Conservation (phyloP, 2,797 vertebrate species). For the Oreochromis grahami region DNA sequence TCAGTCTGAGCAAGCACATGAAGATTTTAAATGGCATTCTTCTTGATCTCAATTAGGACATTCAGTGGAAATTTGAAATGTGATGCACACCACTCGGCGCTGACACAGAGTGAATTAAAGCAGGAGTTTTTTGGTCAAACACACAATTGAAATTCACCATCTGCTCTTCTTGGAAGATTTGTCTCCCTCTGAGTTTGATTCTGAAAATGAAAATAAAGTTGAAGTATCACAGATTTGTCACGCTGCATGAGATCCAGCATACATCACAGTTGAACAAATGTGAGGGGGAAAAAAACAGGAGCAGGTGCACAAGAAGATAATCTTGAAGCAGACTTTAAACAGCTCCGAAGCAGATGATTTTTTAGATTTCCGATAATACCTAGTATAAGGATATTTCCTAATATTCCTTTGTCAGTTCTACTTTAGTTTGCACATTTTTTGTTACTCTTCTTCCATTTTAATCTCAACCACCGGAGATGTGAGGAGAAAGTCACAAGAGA, state of each 20-base stretch:
- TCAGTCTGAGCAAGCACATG: accelerated
- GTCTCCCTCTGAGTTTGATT: neutral
- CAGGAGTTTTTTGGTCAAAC: neutral
- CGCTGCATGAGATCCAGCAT: neutral
- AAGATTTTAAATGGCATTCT: neutral
- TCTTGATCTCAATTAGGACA: neutral
- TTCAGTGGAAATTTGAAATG: neutral
- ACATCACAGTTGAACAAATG: neutral
- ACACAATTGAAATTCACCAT: neutral
- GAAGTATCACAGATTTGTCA: neutral
- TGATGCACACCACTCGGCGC: accelerated
- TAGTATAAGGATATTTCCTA: neutral
- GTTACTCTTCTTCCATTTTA: neutral
- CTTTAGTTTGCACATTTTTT: neutral
- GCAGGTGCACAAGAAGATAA: neutral
- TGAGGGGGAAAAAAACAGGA: too few species aligned
- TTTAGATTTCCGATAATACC: neutral
- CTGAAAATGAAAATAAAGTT: neutral
- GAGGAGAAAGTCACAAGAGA: neutral
- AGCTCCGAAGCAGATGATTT: neutral
- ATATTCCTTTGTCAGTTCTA: neutral
- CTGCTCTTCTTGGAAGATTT: neutral
- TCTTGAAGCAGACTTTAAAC: neutral
- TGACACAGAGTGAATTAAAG: neutral
- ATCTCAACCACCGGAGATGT: neutral